Conservation (phyloP, 23 tunicate species). For the Corella eumyota region DNA sequence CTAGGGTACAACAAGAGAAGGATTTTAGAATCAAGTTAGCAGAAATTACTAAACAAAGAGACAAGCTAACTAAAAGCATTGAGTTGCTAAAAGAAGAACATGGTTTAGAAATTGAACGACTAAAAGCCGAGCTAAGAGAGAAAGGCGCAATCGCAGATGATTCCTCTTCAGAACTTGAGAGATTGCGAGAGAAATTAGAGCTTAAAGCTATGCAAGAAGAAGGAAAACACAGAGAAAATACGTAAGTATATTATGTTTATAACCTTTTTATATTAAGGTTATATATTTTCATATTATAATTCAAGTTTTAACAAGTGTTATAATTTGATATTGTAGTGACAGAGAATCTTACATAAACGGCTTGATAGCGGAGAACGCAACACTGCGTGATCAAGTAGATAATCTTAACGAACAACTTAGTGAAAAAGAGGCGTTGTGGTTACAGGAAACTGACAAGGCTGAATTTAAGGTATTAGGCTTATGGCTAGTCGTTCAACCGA, state of each 20-base stretch:
- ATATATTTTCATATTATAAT: neutral
- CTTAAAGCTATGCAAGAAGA: constrained; percentile 91
- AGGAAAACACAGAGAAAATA: constrained; percentile 42
- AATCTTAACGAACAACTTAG: constrained; percentile 44
- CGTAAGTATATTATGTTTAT: constrained; percentile 13
- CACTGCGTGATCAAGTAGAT: constrained; percentile 45
- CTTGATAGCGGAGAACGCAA: constrained; percentile 68
- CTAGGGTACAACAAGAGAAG: constrained; percentile 1
- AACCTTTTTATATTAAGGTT: neutral
- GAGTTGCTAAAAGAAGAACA: constrained; percentile 7
- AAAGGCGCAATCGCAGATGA: constrained; percentile 45
- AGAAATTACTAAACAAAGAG: neutral
- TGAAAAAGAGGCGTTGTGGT: constrained; percentile 76
- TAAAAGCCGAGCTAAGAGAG: constrained; percentile 16
- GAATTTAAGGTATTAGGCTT: no score
- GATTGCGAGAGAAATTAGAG: constrained; percentile 68
- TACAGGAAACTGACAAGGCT: no score
- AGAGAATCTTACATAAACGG: constrained; percentile 49
- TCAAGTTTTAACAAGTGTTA: no score
- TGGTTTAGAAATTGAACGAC: constrained; percentile 4
- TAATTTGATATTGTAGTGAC: constrained; percentile 15
- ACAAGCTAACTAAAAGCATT: constrained; percentile 5
- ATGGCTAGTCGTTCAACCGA: no score
- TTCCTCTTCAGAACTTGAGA: constrained; percentile 21
- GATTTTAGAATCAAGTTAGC: constrained; percentile 1